A percentile compares a stretch with the other conserved stretches of the same genome.
phyloP scores from a whole-genome alignment of 2,113 vertebrate genomes.

The Heloderma charlesbogerti region DNA sequence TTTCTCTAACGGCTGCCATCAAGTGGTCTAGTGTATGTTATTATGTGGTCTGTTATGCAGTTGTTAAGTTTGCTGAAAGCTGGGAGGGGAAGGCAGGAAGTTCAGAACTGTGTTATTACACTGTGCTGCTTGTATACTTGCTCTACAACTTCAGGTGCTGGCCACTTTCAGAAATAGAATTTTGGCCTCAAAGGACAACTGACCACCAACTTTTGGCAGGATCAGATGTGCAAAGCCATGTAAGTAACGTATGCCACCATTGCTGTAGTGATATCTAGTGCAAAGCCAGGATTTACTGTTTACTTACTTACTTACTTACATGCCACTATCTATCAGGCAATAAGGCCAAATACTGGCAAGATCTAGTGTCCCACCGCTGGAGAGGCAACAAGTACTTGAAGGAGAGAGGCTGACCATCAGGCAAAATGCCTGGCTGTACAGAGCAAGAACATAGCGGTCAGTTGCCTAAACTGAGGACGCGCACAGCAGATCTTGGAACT shows the following conservation, averaged over 20 bases:
- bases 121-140: not conserved
- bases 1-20: constrained; percentile 8
- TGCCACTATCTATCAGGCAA: not conserved
- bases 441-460: not conserved
- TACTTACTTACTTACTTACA: too few species aligned
- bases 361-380: not conserved
- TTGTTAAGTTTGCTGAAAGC: not conserved
- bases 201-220: too few species aligned
- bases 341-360: too few species aligned
- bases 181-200: not conserved
- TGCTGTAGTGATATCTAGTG: not conserved
- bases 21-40: constrained; percentile 6
- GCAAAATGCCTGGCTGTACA: not conserved
- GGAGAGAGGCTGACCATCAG: not conserved
- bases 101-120: constrained; percentile 23
- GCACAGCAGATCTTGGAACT: not conserved
- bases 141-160: constrained; percentile 24
- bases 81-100: constrained; percentile 9
- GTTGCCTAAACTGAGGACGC: not conserved
- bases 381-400: not conserved
- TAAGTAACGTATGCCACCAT: not conserved
- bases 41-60: constrained; percentile 33
- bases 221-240: not conserved
- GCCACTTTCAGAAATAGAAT: not conserved
- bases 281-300: too few species aligned